phyloP scores from a whole-genome alignment of 2,113 vertebrate species.

The Leptobrachium ailaonicum region DNA sequence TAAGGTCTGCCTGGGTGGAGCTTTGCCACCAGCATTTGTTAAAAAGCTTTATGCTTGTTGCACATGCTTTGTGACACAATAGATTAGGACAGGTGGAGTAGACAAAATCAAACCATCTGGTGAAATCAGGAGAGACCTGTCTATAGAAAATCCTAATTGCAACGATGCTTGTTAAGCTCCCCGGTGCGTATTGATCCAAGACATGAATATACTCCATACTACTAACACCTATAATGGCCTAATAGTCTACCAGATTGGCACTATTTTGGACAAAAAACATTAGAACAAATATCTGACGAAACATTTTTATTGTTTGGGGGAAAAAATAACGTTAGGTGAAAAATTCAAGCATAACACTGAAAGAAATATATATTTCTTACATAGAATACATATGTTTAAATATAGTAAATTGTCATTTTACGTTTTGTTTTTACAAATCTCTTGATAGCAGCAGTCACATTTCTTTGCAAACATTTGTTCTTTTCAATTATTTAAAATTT shows the following conservation, averaged over 20 bases:
- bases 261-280: no score
- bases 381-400: no score
- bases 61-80: constrained; percentile 40
- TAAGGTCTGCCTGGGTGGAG: constrained; percentile 32
- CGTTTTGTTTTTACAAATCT: no score
- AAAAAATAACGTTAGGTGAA: no score
- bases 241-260: no score
- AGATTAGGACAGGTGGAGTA: constrained; percentile 45
- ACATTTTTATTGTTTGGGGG: no score
- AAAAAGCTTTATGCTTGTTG: constrained; percentile 38
- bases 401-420: no score
- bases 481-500: constrained; percentile 48
- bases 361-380: no score
- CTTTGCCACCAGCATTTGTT: constrained; percentile 27
- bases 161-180: constrained; percentile 10
- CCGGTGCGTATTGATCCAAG: not conserved
- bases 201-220: not conserved
- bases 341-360: no score
- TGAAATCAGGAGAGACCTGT: constrained; percentile 28
- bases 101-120: constrained; percentile 49
- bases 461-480: not conserved
- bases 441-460: not conserved
- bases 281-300: no score
- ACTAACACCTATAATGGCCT: not conserved
- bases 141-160: constrained; percentile 30